phyloP scores from a whole-genome alignment of 2,888 invertebrate genomes.

The Calliopum simillimum region DNA sequence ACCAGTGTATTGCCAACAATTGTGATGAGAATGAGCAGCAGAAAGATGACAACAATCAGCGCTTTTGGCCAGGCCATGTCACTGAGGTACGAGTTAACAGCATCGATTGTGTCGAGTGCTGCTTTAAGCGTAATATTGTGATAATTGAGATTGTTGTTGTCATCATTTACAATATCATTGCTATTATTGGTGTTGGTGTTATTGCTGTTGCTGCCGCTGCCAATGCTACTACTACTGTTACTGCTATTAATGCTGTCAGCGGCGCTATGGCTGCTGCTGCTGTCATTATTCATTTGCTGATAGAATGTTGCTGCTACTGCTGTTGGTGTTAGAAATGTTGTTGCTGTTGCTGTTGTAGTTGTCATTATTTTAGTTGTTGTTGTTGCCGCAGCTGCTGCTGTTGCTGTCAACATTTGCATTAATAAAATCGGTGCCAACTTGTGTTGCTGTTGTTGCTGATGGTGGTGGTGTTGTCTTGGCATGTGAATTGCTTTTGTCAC shows the following conservation, averaged over 20 bases:
- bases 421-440: constrained; percentile 39
- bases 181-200: constrained; percentile 8
- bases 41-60: constrained; percentile 72
- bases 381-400: constrained; percentile 19
- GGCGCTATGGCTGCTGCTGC: constrained; percentile 12
- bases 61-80: constrained; percentile 70
- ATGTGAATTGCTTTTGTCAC: constrained; percentile 23
- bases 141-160: constrained; percentile 24
- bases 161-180: background rate
- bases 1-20: constrained; percentile 90
- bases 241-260: constrained; percentile 11
- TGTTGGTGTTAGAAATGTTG: constrained; percentile 14
- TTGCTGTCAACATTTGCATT: constrained; percentile 52
- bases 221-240: constrained; percentile 2
- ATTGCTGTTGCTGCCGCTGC: constrained; percentile 23
- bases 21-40: constrained; percentile 77
- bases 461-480: constrained; percentile 29
- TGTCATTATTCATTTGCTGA: constrained; percentile 23
- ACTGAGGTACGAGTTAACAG: constrained; percentile 51
- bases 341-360: constrained; percentile 32
- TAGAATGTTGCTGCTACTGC: constrained; percentile 32
- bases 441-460: constrained; percentile 41
- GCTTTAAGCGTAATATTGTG: constrained; percentile 29
- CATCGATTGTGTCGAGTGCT: constrained; percentile 9
- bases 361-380: constrained; percentile 19